These are phyloP conservation scores for Pristionchus japonicus DNA, from an alignment of 2,888 invertebrate genomes.

Conservation along the genomic window DNA sequence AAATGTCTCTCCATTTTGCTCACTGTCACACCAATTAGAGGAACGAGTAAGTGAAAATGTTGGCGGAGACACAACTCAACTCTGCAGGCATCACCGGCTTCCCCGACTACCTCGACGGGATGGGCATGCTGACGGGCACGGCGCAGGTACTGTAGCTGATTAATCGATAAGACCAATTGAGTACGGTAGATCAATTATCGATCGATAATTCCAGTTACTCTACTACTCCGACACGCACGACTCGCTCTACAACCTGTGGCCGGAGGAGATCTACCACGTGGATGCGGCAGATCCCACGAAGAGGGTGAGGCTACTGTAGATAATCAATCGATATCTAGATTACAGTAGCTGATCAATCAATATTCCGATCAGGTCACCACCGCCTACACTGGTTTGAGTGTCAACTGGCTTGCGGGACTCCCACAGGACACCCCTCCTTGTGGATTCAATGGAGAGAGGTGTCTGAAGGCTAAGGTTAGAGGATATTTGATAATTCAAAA, in stretches of 20 bases:
- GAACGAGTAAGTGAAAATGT: no score
- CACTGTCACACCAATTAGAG: no score
- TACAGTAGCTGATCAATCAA: no score
- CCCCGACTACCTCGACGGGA: conserved; percentile 57
- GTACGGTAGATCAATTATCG: no score
- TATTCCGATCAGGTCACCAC: neutral
- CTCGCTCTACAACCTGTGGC: conserved; percentile 5
- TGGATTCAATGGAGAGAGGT: conserved; percentile 42
- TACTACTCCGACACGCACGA: conserved; percentile 35
- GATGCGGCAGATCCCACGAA: neutral
- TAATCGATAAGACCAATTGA: no score
- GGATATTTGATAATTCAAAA: no score
- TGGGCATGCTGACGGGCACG: conserved; percentile 51
- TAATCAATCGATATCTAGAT: neutral
- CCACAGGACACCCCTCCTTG: conserved; percentile 30
- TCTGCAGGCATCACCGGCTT: conserved; percentile 55
- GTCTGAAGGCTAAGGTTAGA: conserved; percentile 24
- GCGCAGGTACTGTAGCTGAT: neutral
- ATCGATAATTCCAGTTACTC: neutral
- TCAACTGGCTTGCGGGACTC: conserved; percentile 16
- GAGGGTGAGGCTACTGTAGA: neutral
- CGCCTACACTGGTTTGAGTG: neutral
- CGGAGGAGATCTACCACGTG: conserved; percentile 29
- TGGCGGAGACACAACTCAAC: no score
- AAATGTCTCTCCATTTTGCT: no score